Evolutionary conservation across 1,140 invertebrate genomes (phyloP), one percentile per base, ranked within the genome.

Genomic region (Caenorhabditis briggsae): DNA sequence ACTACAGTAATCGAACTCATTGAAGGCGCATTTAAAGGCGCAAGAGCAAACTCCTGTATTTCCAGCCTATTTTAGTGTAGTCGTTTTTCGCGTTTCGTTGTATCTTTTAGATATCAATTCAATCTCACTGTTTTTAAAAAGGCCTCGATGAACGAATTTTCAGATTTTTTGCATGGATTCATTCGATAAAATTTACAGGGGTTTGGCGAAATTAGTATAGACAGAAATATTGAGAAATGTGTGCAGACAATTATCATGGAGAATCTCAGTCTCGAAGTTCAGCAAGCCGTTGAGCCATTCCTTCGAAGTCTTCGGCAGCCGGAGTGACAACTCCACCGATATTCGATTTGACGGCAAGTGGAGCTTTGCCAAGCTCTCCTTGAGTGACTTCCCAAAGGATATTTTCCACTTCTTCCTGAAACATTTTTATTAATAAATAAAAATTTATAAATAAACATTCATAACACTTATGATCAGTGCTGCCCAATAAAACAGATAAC

Each of bases 321-420:
- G 83, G 88, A 33, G 56, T 84, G 48, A 78, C 56, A 61, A 65
- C 18, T 82, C 74, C 48, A 48, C 50, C 82, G 41, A 50, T 55
- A 50, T 85, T 84, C 86, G 23, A 89, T 50, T 78, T 88, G 12
- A 82, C 64, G 2, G 90, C 91, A 12, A 74, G 58, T 1, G 91
- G 91, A 25, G 92, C 91, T 82, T 90, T 92, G 48, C 92, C 92
- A 20, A 92, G 84, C 82, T 92, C 91, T 43, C 97, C 97, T 91
- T 96, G 95, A 2, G 97, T 98, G 2, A 99, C 93, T 93, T 99
- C 97, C 95, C 95, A 98, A 16, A 99, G 93, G n/a, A 99, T 95
- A 94, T 97, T 97, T 90, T 98, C 96, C 82, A 98, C 95, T 94
- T 98, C 97, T 91, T 95, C 95, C 90, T 86, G 85, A 25, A 86